Evolutionary conservation across 2,113 vertebrate genomes (phyloP).

Genomic region (Calyptomena viridis): DNA sequence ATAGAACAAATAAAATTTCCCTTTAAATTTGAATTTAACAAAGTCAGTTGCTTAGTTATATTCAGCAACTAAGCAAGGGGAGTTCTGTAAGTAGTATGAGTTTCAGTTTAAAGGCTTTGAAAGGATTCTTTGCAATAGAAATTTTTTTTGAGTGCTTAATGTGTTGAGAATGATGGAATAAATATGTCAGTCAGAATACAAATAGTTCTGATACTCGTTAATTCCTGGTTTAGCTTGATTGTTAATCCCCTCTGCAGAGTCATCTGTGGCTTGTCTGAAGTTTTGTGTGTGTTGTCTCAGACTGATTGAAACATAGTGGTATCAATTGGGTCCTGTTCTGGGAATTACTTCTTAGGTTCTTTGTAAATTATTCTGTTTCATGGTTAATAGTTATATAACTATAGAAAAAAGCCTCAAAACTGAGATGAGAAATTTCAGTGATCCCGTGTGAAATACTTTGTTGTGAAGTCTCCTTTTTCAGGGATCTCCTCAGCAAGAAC

Average conservation of each 20-base stretch:
- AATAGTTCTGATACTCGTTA: neutral
- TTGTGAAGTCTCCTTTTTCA: neutral
- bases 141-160: neutral
- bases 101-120: neutral
- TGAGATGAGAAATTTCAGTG: neutral
- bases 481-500: neutral
- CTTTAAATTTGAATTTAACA: neutral
- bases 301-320: neutral
- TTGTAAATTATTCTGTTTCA: neutral
- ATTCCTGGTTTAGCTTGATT: conserved; percentile 23
- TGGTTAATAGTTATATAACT: neutral
- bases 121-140: neutral
- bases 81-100: neutral
- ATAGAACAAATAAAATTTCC: neutral
- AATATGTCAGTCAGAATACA: neutral
- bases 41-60: neutral
- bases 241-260: conserved; percentile 2
- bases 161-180: neutral
- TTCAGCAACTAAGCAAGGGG: neutral
- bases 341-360: neutral
- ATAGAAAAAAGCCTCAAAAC: neutral
- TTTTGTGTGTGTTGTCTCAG: neutral
- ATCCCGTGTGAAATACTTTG: neutral
- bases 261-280: neutral
- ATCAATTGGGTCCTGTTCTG: neutral